These are phyloP conservation scores for Acrossocheilus wenchowensis DNA, from an alignment of 2,797 vertebrate species.

Conservation along the genomic window DNA sequence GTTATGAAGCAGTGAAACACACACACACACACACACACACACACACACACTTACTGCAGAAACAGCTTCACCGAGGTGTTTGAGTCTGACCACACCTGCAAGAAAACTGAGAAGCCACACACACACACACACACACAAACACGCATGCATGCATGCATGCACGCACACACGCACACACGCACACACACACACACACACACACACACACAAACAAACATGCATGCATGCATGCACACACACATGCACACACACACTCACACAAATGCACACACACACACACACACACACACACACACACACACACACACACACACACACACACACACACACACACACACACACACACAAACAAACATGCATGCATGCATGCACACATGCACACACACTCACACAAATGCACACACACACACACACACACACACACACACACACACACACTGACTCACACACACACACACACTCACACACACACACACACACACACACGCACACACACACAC, in stretches of 20 bases:
- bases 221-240: not conserved
- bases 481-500: too few relatives aligned
- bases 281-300: not conserved
- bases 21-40: not conserved
- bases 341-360: too few relatives aligned
- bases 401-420: not conserved
- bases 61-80: not conserved
- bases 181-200: not conserved
- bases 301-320: not conserved
- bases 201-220: not conserved
- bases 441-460: not conserved
- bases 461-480: too few relatives aligned
- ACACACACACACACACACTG: not conserved
- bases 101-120: not conserved
- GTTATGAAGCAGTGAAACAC: not conserved
- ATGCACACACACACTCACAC: too few relatives aligned
- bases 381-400: not conserved
- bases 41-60: not conserved
- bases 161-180: not conserved
- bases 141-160: slow-evolving; percentile 6
- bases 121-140: not conserved
- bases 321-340: not conserved
- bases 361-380: too few relatives aligned
- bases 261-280: not conserved
- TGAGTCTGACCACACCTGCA: not conserved